Base-by-base conservation (phyloP, 2,888 invertebrate species). In the Agonopterix heracliana region DNA sequence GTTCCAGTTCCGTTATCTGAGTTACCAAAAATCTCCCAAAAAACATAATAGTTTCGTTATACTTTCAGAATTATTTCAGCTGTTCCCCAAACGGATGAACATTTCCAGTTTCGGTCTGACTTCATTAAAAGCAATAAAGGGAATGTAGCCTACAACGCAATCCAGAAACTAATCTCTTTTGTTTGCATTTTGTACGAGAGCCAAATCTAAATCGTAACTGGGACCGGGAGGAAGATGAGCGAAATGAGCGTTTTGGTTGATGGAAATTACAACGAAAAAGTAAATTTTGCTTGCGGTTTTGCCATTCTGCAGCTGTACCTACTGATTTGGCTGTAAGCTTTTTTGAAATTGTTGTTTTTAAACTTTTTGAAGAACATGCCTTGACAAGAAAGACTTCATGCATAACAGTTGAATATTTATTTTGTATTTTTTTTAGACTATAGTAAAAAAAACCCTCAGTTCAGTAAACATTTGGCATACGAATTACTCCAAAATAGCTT, bases 81-180 rank as follows among this genome's bases (percentile, higher is more conserved):
- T 51, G 50, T 47, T 45, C 50, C 38, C 38, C 47, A 48, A 48
- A 53, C 34, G 45, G 51, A 52, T 51, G 12, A n/a, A 54, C 43
- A 50, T 42, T 49, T 46, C 52, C 53, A 44, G 61, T 60, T 57
- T 62, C 60, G 63, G 61, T 53, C 64, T 60, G 68, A 64, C 68
- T 74, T 74, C 74, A 76, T 74, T 73, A 72, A 69, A 68, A 66
- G 70, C 66, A 66, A 69, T 74, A 73, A 69, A 63, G 63, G 61
- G 60, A 53, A 58, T 59, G 60, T 59, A 60, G 65, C 63, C 68
- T 64, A 66, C 61, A 69, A 66, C 64, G 70, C 74, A 71, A 78
- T 74, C 64, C 73, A 63, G 68, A 70, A 77, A 75, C 74, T 77
- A 81, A 79, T 76, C 76, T 72, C 75, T 75, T 74, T 78, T 74